These are phyloP conservation scores for Euwallacea fornicatus DNA, from an alignment of 1,140 invertebrate genomes.

Conservation along the genomic window DNA sequence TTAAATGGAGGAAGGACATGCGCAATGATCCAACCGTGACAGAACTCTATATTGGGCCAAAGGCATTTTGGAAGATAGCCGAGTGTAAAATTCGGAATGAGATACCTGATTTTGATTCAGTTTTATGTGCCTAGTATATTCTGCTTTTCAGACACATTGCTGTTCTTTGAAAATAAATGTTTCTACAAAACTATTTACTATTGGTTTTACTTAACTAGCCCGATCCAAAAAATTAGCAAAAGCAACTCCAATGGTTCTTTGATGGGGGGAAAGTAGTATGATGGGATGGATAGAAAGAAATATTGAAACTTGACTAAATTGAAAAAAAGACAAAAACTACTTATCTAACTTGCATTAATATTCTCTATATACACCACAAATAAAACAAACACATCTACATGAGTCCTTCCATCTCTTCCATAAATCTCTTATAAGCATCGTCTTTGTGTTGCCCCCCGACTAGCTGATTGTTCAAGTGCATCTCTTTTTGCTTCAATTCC, in stretches of 20 bases:
- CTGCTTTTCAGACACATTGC: background rate
- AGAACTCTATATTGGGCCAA: slow-evolving; percentile 45
- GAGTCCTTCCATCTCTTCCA: slow-evolving; percentile 96
- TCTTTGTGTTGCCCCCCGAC: slow-evolving; percentile 73
- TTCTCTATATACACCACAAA: background rate
- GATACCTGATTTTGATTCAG: slow-evolving; percentile 45
- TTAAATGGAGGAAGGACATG: slow-evolving; percentile 70
- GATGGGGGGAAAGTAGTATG: too few relatives aligned
- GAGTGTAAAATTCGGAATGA: slow-evolving; percentile 39
- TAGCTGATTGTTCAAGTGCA: slow-evolving; percentile 43
- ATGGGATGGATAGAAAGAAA: too few relatives aligned
- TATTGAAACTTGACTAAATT: too few relatives aligned
- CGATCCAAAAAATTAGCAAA: too few relatives aligned
- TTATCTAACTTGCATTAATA: too few relatives aligned
- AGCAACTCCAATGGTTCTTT: too few relatives aligned
- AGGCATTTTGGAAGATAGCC: slow-evolving; percentile 46
- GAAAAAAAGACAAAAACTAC: too few relatives aligned
- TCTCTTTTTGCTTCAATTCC: slow-evolving; percentile 54
- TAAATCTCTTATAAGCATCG: slow-evolving; percentile 96
- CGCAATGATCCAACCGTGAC: slow-evolving; percentile 61
- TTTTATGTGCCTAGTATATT: slow-evolving; percentile 26
- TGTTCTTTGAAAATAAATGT: too few relatives aligned
- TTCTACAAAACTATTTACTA: too few relatives aligned
- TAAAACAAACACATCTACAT: slow-evolving; percentile 59
- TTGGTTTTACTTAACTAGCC: too few relatives aligned